A percentile compares a stretch with the other conserved stretches of the same genome.
Conservation (phyloP, 2,113 vertebrate species). For the Paradoxurus hermaphroditus region DNA sequence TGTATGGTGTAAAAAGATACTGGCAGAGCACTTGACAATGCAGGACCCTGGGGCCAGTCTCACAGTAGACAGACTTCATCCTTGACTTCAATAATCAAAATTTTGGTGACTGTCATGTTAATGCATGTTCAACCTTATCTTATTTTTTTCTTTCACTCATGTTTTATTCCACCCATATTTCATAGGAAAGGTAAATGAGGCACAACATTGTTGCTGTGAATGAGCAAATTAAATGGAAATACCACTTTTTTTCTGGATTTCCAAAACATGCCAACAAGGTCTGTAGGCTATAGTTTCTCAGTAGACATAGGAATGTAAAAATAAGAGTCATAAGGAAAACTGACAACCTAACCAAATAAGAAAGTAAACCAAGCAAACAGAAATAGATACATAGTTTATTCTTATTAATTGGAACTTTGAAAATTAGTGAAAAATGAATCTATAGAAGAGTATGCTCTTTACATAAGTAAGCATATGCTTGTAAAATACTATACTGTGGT, state of each 20-base stretch:
- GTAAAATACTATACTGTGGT: background rate
- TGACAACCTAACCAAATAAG: background rate
- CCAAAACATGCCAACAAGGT: background rate
- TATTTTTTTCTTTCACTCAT: background rate
- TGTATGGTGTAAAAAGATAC: background rate
- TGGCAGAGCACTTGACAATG: background rate
- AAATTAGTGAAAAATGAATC: background rate
- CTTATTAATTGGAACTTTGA: background rate
- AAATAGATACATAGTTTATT: background rate
- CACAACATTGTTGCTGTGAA: background rate
- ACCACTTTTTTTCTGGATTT: background rate
- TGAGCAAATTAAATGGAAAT: slow-evolving; percentile 1
- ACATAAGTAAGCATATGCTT: background rate
- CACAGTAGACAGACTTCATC: background rate
- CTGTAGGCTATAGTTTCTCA: background rate
- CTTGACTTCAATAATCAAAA: background rate
- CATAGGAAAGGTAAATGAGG: background rate
- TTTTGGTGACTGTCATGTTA: background rate
- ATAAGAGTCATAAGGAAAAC: background rate
- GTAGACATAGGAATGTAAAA: background rate
- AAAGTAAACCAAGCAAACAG: background rate
- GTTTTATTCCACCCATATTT: background rate
- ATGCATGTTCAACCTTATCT: background rate
- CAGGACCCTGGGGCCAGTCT: background rate
- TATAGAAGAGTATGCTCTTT: background rate